Conservation (phyloP, 1,140 invertebrate species). For the Streblospio benedicti region DNA sequence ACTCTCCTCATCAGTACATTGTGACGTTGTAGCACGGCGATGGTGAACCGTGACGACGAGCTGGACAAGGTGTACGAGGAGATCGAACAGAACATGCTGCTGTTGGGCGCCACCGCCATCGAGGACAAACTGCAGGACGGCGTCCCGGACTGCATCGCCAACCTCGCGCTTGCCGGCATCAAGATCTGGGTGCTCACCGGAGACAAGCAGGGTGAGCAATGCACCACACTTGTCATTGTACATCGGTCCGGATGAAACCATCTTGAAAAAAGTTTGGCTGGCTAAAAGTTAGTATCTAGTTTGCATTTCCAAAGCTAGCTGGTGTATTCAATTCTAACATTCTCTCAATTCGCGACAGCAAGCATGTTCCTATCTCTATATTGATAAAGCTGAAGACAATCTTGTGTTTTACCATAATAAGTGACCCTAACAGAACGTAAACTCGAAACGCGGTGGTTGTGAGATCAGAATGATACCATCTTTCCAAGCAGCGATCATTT, state of each 20-base stretch:
- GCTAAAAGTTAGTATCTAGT: neutral
- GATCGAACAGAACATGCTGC: conserved; percentile 54
- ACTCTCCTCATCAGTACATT: too few relatives aligned
- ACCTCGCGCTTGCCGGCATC: conserved; percentile 76
- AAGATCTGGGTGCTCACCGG: conserved; percentile 86
- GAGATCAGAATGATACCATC: too few relatives aligned
- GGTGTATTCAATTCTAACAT: neutral
- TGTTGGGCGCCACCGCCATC: conserved; percentile 63
- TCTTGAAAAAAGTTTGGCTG: neutral
- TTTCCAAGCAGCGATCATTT: too few relatives aligned
- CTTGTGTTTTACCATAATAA: too few relatives aligned
- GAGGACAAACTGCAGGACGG: conserved; percentile 75
- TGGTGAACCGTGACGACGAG: conserved; percentile 66
- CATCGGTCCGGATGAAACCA: neutral
- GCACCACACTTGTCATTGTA: conserved; percentile 84
- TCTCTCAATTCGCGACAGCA: too few relatives aligned
- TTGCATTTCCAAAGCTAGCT: neutral
- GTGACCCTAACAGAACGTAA: too few relatives aligned
- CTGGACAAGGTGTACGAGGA: conserved; percentile 54
- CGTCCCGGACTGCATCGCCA: conserved; percentile 79
- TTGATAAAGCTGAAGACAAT: too few relatives aligned
- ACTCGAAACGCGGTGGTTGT: too few relatives aligned
- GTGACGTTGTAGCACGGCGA: conserved; percentile 53
- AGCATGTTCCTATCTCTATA: too few relatives aligned
- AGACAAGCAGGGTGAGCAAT: conserved; percentile 85